Evolutionary conservation across 2,797 vertebrate genomes (phyloP), one percentile per base, ranked within the genome.

Genomic region (Nasua narica): DNA sequence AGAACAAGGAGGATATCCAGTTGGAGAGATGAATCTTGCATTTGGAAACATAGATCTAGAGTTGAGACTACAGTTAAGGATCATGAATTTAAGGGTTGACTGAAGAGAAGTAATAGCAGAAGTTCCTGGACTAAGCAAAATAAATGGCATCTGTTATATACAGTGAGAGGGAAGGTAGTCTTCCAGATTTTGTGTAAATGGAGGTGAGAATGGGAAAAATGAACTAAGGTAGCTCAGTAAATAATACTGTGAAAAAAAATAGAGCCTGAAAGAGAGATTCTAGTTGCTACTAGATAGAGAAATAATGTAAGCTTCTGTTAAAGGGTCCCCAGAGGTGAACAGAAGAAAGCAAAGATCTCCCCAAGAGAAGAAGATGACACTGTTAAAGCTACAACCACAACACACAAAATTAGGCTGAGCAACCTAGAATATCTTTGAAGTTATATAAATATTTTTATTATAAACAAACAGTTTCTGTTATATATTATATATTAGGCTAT

Each of bases 401-500:
- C 7, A n/a, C 32, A 81, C 1, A 84, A 12, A 90, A 58, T 56
- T 48, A 84, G 35, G 5, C 15, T 92, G 87, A 83, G 46, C 48
- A 78, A 95, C 9, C 21, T 81, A 90, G 35, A 91, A 84, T 32
- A 1, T 40, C 18, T 94, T 87, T 94, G 79, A 95, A 92, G n/a
- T 10, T 16, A 76, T 74, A 87, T 79, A 84, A 50, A 78, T 92
- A 52, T 54, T 85, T 95, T 88, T 92, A 88, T 74, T 90, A 82
- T n/a, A 96, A 85, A 95, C 10, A 95, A 43, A 54, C 87, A 94
- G 25, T 90, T 92, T 96, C 50, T 92, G 6, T 85, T 94, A 89
- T 48, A 15, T 88, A 91, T 96, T 94, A 83, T 95, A 60, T 91
- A 67, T 96, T 94, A 89, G 29, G 10, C n/a, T 89, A 60, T 84